Evolutionary conservation across 2,797 vertebrate genomes (phyloP), one percentile per base, ranked within the genome.

Genomic region (Florisuga fusca): DNA sequence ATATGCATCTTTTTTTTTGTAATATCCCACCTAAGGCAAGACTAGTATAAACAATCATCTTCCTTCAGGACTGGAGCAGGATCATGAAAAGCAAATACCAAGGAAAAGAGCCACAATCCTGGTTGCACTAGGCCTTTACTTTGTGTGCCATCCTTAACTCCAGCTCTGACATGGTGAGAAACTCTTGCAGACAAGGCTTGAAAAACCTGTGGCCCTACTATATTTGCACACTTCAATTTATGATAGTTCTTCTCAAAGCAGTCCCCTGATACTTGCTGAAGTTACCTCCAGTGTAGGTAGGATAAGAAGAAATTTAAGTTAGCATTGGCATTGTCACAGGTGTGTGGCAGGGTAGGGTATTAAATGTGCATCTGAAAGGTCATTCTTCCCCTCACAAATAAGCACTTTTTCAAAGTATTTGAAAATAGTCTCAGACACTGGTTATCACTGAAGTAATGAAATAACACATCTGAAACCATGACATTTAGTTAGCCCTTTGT

Each of bases 401-500:
- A 68, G 33, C 22, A 63, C 19, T 51, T 84, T 84, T 87, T 68
- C 29, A 87, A 36, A 19, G 2, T 53, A 66, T 17, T 61, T 91
- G 71, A 90, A 94, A 91, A 59, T 21, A 82, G 59, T 50, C 45
- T 63, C 45, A 76, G 71, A 79, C 23, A 15, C 17, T 50, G 59
- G 38, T 78, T 90, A 48, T 93, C 59, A 76, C 33, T 73, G 31
- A 72, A 75, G 91, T 81, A 93, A 81, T 62, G 53, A 92, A 89
- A 74, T 78, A 93, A 94, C 80, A 84, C 50, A 85, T 27, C 67
- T 84, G 94, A 94, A 93, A 84, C 75, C 38, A n/a, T 66, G 87
- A 85, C 92, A 86, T 87, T 89, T 85, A 89, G 53, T 66, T 59
- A 81, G 53, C 20, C 59, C 67, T 38, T 54, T 64, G 10, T 48